These are phyloP conservation scores for Asteroscopus sphinx DNA, from an alignment of 2,888 invertebrate genomes.

Conservation along the genomic window DNA sequence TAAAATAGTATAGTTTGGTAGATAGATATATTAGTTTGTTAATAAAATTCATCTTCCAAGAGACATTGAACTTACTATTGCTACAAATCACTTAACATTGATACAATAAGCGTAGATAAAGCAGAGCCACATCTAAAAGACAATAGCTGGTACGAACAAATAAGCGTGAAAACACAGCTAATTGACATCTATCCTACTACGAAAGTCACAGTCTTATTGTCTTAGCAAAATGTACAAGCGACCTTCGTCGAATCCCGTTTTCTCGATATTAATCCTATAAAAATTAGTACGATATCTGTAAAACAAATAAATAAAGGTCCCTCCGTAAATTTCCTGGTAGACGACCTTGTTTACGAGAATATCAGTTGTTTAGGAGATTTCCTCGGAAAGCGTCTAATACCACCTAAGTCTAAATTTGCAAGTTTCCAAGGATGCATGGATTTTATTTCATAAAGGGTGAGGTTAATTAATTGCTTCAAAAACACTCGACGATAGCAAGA, in stretches of 20 bases:
- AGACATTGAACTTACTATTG: too few relatives aligned
- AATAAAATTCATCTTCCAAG: too few relatives aligned
- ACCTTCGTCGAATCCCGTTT: conserved; percentile 22
- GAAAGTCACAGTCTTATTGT: conserved; percentile 33
- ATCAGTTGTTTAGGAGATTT: conserved; percentile 24
- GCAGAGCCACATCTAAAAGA: too few relatives aligned
- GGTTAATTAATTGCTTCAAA: too few relatives aligned
- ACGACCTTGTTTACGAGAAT: conserved; percentile 60
- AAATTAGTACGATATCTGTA: conserved; percentile 37
- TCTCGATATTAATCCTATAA: conserved; percentile 24
- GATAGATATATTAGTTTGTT: too few relatives aligned
- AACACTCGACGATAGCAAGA: too few relatives aligned
- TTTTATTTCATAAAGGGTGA: too few relatives aligned
- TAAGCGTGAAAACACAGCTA: conserved; percentile 12
- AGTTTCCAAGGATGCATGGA: not conserved
- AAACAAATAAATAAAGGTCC: conserved; percentile 65
- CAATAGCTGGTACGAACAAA: too few relatives aligned
- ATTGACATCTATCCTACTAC: conserved; percentile 11
- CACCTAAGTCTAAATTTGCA: conserved; percentile 10
- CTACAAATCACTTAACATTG: too few relatives aligned
- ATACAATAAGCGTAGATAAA: too few relatives aligned
- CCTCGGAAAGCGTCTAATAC: conserved; percentile 17
- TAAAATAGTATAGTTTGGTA: too few relatives aligned
- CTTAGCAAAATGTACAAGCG: conserved; percentile 23
- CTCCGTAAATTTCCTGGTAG: conserved; percentile 67